phyloP scores from a whole-genome alignment of 2,113 vertebrate species.

The Hirundichthys speculiger region DNA sequence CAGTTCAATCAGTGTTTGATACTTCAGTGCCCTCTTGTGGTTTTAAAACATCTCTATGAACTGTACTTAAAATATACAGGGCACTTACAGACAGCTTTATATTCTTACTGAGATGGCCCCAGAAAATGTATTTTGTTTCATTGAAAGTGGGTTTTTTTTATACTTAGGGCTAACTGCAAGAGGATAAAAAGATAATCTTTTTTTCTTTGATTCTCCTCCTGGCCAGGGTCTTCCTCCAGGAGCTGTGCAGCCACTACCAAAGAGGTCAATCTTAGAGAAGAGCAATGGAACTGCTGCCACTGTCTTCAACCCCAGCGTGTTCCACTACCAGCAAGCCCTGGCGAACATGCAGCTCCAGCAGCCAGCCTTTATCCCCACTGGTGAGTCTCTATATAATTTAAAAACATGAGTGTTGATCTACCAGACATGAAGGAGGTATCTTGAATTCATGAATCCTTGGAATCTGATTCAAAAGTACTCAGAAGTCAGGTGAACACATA shows the following conservation, averaged over 20 bases:
- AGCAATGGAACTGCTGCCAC: slow-evolving; percentile 87
- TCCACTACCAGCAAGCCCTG: slow-evolving; percentile 97
- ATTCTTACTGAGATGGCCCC: too few relatives aligned
- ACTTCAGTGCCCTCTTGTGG: slow-evolving; percentile 64
- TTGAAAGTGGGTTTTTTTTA: too few relatives aligned
- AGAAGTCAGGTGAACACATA: neutral
- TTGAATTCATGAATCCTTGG: neutral
- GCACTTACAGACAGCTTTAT: too few relatives aligned
- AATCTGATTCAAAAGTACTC: neutral
- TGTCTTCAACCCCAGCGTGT: slow-evolving; percentile 93
- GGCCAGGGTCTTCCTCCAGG: slow-evolving; percentile 80
- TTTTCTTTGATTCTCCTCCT: slow-evolving; percentile 2
- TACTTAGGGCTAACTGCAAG: neutral
- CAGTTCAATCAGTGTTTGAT: slow-evolving; percentile 6
- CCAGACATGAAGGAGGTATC: neutral
- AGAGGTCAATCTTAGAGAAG: slow-evolving; percentile 94
- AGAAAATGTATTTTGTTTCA: too few relatives aligned
- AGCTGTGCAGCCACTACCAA: slow-evolving; percentile 91
- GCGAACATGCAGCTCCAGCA: slow-evolving; percentile 96
- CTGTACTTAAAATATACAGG: neutral
- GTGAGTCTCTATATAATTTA: slow-evolving; percentile 77
- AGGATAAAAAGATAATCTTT: neutral
- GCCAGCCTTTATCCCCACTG: slow-evolving; percentile 90
- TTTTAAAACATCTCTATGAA: neutral
- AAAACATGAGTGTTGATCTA: neutral